Evolutionary conservation across 2,113 vertebrate species (phyloP), one percentile per base, ranked within the genome.

Genomic region (Petromus typicus): DNA sequence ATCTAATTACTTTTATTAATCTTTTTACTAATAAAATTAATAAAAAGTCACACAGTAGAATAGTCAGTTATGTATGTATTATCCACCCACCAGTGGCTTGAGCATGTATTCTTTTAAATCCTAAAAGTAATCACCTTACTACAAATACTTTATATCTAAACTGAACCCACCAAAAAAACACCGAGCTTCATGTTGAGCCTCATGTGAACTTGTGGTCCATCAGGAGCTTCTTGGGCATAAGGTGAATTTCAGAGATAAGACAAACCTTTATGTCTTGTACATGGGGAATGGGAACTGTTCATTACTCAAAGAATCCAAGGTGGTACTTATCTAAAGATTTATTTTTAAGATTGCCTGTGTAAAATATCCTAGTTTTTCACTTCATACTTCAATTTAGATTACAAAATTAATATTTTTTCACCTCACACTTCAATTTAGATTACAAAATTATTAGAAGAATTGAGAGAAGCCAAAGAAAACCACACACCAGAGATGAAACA

Each of bases 401-500:
- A 97, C 98, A 75, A 99, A 98, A 94, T 98, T 99, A 85, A n/a
- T n/a, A n/a, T n/a, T n/a, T n/a, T 93, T 90, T 51, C 54, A 82
- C 34, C 93, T 90, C 4, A 32, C 71, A n/a, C 89, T 96, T 93
- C 30, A 80, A 88, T 86, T 98, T 75, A 99, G 99, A 97, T 99
- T 79, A 97, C 98, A 75, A 99, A 98, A 94, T 98, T 99, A 85
- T 97, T 99, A 69, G 98, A 99, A 97, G 99, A 99, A 95, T 97
- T 99, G 89, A 98, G 98, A 96, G 99, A 99, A 76, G 99, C 99
- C 34, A 99, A 98, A 98, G 99, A 99, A 87, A 98, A 96, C 86
- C 99, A 99, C 95, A 99, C 98, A 84, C 99, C 99, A 7, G 99
- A 99, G 96, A 99, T 99, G 98, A 99, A 98, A 69, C 99, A 99